Conservation (phyloP, 2,113 vertebrate species). For the Eonycteris spelaea region DNA sequence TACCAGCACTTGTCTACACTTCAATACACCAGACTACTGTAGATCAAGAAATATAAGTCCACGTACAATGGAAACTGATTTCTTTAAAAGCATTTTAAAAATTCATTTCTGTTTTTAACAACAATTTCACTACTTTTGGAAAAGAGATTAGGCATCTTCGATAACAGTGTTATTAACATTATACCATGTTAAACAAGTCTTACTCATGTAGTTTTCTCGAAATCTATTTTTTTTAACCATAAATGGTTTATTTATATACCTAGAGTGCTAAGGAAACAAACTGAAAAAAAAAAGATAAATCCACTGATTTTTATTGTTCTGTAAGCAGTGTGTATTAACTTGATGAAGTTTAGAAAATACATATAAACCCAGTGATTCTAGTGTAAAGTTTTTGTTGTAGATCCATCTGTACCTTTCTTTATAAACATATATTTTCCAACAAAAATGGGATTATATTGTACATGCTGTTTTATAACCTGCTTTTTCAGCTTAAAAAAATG, state of each 20-base stretch:
- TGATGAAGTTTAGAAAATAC: not conserved
- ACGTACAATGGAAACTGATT: not conserved
- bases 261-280: not conserved
- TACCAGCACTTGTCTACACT: not conserved
- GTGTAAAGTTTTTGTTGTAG: not conserved
- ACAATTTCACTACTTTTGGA: not conserved
- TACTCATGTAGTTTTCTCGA: not conserved
- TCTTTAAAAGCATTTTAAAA: not conserved
- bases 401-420: not conserved
- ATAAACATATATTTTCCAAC: not conserved
- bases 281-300: not conserved
- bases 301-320: not conserved
- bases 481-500: constrained; percentile 6
- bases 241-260: not conserved
- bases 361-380: not conserved
- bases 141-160: not conserved
- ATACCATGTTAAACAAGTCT: not conserved
- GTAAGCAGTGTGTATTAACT: not conserved
- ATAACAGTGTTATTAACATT: not conserved
- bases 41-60: not conserved
- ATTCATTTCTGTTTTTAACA: not conserved
- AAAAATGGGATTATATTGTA: not conserved
- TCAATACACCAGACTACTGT: not conserved
- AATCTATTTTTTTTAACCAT: not conserved
- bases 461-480: not conserved